A percentile compares a stretch with the other conserved stretches of the same genome.
phyloP scores from a whole-genome alignment of 2,113 vertebrate genomes.

The Eulemur rufifrons region DNA sequence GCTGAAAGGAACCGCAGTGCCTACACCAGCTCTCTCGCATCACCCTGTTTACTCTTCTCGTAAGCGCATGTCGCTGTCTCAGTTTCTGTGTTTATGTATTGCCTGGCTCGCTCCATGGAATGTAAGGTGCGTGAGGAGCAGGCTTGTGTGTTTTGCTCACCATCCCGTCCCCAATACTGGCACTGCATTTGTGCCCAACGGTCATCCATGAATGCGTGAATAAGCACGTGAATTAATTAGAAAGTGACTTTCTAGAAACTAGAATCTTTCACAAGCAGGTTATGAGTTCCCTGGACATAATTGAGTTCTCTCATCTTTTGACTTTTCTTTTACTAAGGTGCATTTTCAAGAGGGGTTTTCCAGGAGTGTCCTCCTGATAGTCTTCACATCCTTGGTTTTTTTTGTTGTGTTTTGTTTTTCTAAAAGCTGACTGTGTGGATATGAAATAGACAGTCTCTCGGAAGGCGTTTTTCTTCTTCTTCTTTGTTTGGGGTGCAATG shows the following conservation, averaged over 20 bases:
- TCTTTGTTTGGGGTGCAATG: not conserved
- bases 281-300: not conserved
- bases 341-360: not conserved
- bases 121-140: accelerated
- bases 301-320: not conserved
- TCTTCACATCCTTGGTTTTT: not conserved
- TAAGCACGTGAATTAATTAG: not conserved
- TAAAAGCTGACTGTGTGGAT: not conserved
- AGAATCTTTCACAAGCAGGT: not conserved
- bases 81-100: not conserved
- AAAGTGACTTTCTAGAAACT: not conserved
- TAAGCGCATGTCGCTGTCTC: not conserved
- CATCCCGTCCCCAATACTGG: no score
- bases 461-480: not conserved
- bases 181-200: accelerated
- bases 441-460: not conserved
- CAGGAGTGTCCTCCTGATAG: not conserved
- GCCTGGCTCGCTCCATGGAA: not conserved
- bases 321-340: not conserved
- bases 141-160: no score
- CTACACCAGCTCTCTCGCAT: not conserved
- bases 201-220: not conserved
- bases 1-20: not conserved
- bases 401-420: not conserved
- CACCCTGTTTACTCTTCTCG: not conserved